phyloP scores from a whole-genome alignment of 2,888 invertebrate genomes.

The Melanophora roralis region DNA sequence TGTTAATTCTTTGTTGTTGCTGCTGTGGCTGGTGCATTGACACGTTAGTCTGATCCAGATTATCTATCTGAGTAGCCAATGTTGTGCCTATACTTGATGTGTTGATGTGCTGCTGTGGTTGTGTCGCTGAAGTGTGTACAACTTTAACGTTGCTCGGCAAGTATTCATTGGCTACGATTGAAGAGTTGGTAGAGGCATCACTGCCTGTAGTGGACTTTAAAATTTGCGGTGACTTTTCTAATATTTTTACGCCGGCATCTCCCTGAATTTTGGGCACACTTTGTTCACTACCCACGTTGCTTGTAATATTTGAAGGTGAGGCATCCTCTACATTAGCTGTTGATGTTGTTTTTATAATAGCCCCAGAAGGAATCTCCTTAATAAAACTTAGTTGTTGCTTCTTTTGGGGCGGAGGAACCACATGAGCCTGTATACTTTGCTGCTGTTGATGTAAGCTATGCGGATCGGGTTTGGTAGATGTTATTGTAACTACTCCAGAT shows the following conservation, averaged over 20 bases:
- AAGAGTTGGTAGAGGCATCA: neutral
- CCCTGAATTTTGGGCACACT: neutral
- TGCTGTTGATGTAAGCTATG: slow-evolving; percentile 64
- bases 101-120: slow-evolving; percentile 34
- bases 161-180: slow-evolving; percentile 48
- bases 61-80: slow-evolving; percentile 36
- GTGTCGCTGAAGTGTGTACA: slow-evolving; percentile 35
- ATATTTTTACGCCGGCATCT: slow-evolving; percentile 33
- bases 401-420: slow-evolving; percentile 42
- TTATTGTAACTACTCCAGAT: slow-evolving; percentile 78
- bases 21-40: neutral
- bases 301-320: slow-evolving; percentile 3
- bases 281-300: neutral
- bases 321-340: slow-evolving; percentile 38
- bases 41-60: slow-evolving; percentile 14
- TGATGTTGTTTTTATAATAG: slow-evolving; percentile 51
- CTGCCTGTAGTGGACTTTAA: slow-evolving; percentile 14
- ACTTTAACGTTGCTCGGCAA: slow-evolving; percentile 55
- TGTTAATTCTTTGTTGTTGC: slow-evolving; percentile 51
- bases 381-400: slow-evolving; percentile 50
- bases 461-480: slow-evolving; percentile 67
- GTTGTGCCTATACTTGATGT: slow-evolving; percentile 29
- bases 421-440: slow-evolving; percentile 38
- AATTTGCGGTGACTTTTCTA: slow-evolving; percentile 39
- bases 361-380: slow-evolving; percentile 45